phyloP scores from a whole-genome alignment of 2,797 vertebrate species.

The Catharus ustulatus region DNA sequence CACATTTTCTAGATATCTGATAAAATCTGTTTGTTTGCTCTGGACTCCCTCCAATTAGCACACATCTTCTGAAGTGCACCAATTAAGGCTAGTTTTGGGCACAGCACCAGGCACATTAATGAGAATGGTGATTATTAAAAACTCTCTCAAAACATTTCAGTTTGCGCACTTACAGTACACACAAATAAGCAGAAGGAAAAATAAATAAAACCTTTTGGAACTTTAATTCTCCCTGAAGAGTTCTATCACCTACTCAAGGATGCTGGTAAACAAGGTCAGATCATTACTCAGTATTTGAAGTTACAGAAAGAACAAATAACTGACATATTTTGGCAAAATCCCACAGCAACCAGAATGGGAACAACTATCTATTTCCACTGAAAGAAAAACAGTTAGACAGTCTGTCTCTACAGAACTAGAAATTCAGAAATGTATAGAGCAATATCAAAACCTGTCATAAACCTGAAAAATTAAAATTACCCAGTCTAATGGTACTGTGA shows the following conservation, averaged over 20 bases:
- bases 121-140: slow-evolving; percentile 28
- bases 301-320: neutral
- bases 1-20: slow-evolving; percentile 36
- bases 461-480: neutral
- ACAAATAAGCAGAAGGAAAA: neutral
- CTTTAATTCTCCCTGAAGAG: neutral
- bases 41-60: slow-evolving; percentile 18
- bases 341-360: neutral
- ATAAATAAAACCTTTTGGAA: neutral
- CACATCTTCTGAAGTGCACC: slow-evolving; percentile 51
- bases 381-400: neutral
- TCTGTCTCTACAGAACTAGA: neutral
- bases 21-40: slow-evolving; percentile 39
- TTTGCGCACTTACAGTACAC: neutral
- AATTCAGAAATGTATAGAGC: neutral
- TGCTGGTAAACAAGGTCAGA: neutral
- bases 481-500: neutral
- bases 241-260: slow-evolving; percentile 8
- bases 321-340: slow-evolving; percentile 9
- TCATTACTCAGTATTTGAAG: slow-evolving; percentile 35
- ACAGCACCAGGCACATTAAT: slow-evolving; percentile 35
- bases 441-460: neutral
- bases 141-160: slow-evolving; percentile 15
- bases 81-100: slow-evolving; percentile 56
- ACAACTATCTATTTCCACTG: neutral